Evolutionary conservation across 2,797 vertebrate genomes (phyloP).

Genomic region (Hephaestus fuliginosus): DNA sequence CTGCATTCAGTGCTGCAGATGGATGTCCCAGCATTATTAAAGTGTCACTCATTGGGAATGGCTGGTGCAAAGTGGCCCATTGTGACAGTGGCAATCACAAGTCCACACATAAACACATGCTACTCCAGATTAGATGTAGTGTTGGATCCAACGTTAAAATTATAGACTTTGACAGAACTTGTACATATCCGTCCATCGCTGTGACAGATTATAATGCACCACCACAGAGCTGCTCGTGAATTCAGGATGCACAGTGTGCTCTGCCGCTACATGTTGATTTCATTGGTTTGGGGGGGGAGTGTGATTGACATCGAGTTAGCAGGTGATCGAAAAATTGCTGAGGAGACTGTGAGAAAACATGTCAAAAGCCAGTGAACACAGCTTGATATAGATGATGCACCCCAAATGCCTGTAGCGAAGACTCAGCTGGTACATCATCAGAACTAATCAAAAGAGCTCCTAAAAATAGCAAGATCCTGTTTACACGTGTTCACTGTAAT

Average conservation of each 20-base stretch:
- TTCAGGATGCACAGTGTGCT: constrained; percentile 3
- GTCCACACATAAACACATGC: background rate
- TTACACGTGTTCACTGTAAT: background rate
- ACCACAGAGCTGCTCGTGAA: background rate
- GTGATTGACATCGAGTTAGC: constrained; percentile 45
- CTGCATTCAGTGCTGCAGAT: constrained; percentile 10
- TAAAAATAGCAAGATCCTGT: constrained; percentile 57
- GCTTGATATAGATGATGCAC: constrained; percentile 45
- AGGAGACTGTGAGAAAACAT: constrained; percentile 22
- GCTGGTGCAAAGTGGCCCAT: background rate
- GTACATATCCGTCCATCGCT: background rate
- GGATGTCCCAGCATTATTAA: background rate
- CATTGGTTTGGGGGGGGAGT: background rate
- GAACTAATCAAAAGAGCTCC: constrained; percentile 45
- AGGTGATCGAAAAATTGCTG: constrained; percentile 50
- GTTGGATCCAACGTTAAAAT: background rate
- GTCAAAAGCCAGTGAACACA: constrained; percentile 44
- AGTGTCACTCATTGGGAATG: background rate
- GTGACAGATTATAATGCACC: background rate
- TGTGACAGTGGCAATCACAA: background rate
- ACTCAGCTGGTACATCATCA: constrained; percentile 48
- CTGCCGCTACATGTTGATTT: constrained; percentile 21
- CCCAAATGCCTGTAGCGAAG: constrained; percentile 44
- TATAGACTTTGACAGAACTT: background rate
- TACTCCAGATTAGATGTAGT: background rate